A percentile compares a stretch with the other conserved stretches of the same genome.
These are phyloP conservation scores for Megaceryle torquata DNA, from an alignment of 2,113 vertebrate species.

Conservation along the genomic window DNA sequence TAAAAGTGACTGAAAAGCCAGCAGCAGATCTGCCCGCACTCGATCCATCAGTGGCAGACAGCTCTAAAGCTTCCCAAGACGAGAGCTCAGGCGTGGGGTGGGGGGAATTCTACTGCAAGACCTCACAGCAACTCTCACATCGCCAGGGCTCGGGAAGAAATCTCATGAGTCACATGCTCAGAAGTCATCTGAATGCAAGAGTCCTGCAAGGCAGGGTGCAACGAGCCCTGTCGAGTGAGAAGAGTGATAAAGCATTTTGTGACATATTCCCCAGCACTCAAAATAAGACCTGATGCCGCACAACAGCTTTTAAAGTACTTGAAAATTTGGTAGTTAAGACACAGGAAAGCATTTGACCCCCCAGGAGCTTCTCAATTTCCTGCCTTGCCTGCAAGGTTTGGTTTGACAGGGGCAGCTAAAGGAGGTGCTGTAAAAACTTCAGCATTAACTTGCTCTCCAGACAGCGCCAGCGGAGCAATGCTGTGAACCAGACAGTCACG, in stretches of 20 bases:
- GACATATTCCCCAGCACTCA: background rate
- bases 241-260: background rate
- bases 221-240: background rate
- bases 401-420: background rate
- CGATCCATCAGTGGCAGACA: background rate
- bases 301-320: background rate
- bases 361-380: background rate
- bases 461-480: background rate
- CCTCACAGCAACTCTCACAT: background rate
- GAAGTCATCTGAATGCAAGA: background rate
- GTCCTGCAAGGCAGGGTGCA: background rate
- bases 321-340: background rate
- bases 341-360: background rate
- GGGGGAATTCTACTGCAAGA: background rate
- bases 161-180: accelerated
- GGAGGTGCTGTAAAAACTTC: background rate
- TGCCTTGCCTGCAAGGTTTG: background rate
- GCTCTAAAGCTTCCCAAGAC: background rate
- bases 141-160: background rate
- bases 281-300: background rate
- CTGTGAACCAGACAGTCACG: background rate
- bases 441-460: background rate
- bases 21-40: background rate
- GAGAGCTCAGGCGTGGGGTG: background rate
- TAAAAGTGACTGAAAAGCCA: background rate